Percentiles rank a stretch among this genome's conserved stretches.
phyloP scores from a whole-genome alignment of 2,113 vertebrate genomes.

The Callorhinus ursinus region DNA sequence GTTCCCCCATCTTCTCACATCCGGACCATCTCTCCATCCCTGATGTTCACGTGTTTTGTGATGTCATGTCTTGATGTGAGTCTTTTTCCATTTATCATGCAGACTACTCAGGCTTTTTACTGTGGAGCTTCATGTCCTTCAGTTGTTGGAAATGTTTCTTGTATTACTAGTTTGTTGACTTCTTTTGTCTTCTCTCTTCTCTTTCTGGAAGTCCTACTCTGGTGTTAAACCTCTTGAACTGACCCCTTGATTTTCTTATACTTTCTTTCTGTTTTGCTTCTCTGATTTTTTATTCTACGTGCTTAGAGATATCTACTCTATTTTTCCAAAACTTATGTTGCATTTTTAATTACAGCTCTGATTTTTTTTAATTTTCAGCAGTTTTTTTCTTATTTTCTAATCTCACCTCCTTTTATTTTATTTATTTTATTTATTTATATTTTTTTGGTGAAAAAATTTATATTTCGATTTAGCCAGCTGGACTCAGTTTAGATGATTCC shows the following conservation, averaged over 20 bases:
- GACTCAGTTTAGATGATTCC: no score
- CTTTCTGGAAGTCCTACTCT: not conserved
- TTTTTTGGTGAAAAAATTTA: no score
- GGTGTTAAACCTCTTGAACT: not conserved
- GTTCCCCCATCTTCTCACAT: not conserved
- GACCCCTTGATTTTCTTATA: not conserved
- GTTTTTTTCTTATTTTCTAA: not conserved
- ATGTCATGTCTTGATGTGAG: not conserved
- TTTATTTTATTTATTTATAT: no score
- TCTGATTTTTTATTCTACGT: not conserved
- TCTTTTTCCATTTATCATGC: not conserved
- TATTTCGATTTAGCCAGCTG: no score
- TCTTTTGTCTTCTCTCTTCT: not conserved
- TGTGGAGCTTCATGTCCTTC: not conserved
- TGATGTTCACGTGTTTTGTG: not conserved
- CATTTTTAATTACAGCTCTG: not conserved
- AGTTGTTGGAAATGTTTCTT: not conserved
- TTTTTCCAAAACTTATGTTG: not conserved
- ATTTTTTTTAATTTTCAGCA: not conserved
- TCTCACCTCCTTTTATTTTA: no score
- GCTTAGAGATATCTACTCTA: not conserved
- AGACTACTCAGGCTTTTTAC: not conserved
- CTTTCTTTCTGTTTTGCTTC: not conserved
- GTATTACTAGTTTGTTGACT: not conserved
- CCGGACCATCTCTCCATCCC: not conserved